Evolutionary conservation across 64 coral and sea anemone species (phyloP), one percentile per base, ranked within the genome.

Genomic region (Montipora efflorescens): DNA sequence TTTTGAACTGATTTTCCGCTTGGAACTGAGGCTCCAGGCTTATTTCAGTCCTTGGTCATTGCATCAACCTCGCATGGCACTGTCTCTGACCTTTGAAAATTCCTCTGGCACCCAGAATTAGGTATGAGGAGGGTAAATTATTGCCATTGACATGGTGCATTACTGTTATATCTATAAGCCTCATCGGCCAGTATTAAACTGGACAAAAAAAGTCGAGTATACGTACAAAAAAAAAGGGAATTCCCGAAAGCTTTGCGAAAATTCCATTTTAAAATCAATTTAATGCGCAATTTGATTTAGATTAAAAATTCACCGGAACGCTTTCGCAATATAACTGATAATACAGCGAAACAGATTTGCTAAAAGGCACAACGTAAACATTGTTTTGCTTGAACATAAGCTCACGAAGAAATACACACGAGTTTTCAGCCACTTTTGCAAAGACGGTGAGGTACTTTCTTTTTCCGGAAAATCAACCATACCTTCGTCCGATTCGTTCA

Each of bases 401-500:
- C n/a, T 14, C 57, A 86, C 55, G 47, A 50, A 8, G 72, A 11
- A 77, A 48, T n/a, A 62, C n/a, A 23, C 2, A 58, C 13, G 14
- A 53, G 8, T 49, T 79, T 25, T 47, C 44, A 18, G 61, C 61
- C 64, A 15, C 13, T 70, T 22, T 13, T 69, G 12, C 4, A 25
- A 79, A 47, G 22, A 58, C 5, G 6, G 16, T 43, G 58, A 8
- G 15, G 28, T 8, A 49, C 4, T 48, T 86, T 10, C 15, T 71
- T 19, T 6, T 16, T 12, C 44, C 7, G 66, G 47, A 6, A 67
- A 7, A 49, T 5, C 21, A 50, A 70, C 12, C 71, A 67, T 91
- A 98, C 98, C 98, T 99, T 99, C 98, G 25, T 99, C 98, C 52
- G 98, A 99, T 51, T 99, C 98, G n/a, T 94, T 96, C 20, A 91